Conservation (phyloP, 2,113 vertebrate species). For the Cynopterus brachyotis region DNA sequence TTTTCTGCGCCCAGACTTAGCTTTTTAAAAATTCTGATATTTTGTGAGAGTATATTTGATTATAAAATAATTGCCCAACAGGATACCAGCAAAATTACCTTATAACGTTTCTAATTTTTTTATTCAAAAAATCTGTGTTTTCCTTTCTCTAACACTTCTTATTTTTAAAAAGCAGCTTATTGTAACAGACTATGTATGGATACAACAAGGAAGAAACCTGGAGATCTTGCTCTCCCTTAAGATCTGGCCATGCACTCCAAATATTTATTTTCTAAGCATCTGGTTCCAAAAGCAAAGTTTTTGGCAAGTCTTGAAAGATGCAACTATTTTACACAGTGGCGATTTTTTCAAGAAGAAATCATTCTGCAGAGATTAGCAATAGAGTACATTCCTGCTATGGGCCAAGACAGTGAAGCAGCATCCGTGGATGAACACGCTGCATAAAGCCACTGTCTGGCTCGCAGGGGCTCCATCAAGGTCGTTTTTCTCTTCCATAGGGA, state of each 20-base stretch:
- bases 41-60: conserved; percentile 18
- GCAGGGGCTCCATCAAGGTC: conserved; percentile 50
- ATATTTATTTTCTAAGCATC: background rate
- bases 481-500: background rate
- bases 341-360: background rate
- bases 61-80: conserved; percentile 6
- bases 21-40: background rate
- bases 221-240: background rate
- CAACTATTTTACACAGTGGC: background rate
- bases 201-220: background rate
- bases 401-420: background rate
- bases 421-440: background rate
- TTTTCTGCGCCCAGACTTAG: background rate
- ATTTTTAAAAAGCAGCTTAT: background rate
- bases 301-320: conserved; percentile 6
- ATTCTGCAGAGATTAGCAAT: background rate
- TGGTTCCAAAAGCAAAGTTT: conserved; percentile 14
- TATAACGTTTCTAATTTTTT: background rate
- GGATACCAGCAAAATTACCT: background rate
- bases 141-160: background rate
- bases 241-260: background rate
- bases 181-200: background rate
- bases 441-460: background rate
- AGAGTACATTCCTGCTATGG: background rate
- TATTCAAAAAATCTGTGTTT: background rate